Evolutionary conservation across 2,113 vertebrate genomes (phyloP).

Genomic region (Gymnocephalus cernua): DNA sequence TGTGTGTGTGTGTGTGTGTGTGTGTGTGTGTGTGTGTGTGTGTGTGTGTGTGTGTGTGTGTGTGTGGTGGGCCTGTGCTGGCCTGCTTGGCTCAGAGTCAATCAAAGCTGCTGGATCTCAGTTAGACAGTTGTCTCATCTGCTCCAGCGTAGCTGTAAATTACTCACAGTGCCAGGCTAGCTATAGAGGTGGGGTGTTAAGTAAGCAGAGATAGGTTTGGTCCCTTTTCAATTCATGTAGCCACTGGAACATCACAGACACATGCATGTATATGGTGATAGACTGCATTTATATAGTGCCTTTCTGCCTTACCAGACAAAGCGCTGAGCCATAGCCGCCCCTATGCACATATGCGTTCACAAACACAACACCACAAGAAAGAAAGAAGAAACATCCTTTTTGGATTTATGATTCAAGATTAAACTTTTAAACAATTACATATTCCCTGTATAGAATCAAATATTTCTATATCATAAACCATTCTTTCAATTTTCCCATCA

Average conservation of each 20-base stretch:
- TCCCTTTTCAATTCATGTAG: conserved; percentile 64
- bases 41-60: neutral
- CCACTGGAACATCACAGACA: conserved; percentile 18
- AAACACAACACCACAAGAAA: conserved; percentile 14
- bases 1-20: neutral
- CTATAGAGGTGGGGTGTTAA: conserved; percentile 74
- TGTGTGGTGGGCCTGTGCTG: conserved; percentile 42
- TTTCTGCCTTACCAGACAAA: too few relatives aligned
- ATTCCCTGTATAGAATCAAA: neutral
- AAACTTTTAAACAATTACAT: neutral
- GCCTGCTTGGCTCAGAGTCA: conserved; percentile 61
- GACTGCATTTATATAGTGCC: too few relatives aligned
- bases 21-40: conserved; percentile 3
- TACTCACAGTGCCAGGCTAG: conserved; percentile 67
- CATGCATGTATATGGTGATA: neutral
- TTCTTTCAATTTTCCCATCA: neutral
- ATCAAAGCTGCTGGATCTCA: conserved; percentile 56
- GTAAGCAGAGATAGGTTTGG: conserved; percentile 69
- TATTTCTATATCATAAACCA: too few relatives aligned
- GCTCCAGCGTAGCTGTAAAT: conserved; percentile 81
- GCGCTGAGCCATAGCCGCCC: too few relatives aligned
- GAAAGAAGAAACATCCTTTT: neutral
- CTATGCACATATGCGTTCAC: neutral
- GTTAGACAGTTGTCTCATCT: conserved; percentile 76
- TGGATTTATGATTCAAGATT: neutral